Evolutionary conservation across 2,888 invertebrate genomes (phyloP), one percentile per base, ranked within the genome.

Genomic region (Eucera pruinosa): DNA sequence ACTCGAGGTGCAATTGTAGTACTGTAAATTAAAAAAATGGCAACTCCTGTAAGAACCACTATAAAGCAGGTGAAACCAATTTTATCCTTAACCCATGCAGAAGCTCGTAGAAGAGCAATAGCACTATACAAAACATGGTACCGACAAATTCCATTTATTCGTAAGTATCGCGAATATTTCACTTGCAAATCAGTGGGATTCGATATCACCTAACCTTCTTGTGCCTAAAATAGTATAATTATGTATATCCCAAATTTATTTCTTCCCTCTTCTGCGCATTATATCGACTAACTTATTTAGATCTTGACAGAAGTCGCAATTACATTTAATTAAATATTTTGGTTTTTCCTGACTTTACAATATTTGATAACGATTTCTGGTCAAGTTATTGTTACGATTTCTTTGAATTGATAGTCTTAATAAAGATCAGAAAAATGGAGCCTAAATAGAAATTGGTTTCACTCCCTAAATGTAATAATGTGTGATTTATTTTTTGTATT

Each of bases 71-170:
- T 97, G 36, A 96, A 96, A 91, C 98, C 98, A 36, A 94, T 99
- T 87, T 94, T 98, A 81, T 98, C 98, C 0, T 87, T 96, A 64
- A 95, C 96, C 91, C 93, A 93, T 50, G 93, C 93, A 3, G 98
- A 98, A 92, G 98, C 98, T 0, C 95, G 95, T 86, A 94, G 94
- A 89, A 95, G 98, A 91, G 98, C 97, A 0, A 90, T 98, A 9
- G 97, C 95, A 92, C 94, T 99, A 68, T 99, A 98, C 93, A 97
- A 96, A 93, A 96, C 98, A 69, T 99, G 98, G 98, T 97, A 96
- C 93, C 95, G 98, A 82, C 97, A 98, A 93, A 94, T 98, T 77
- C 98, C 98, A 7, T 96, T 96, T 91, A 94, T 98, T 89, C 95
- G 98, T 98, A 94, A 94, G 95, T 94, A 79, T 9, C 41, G 45